Evolutionary conservation across 1,140 invertebrate genomes (phyloP).

Genomic region (Whitmania pigra): DNA sequence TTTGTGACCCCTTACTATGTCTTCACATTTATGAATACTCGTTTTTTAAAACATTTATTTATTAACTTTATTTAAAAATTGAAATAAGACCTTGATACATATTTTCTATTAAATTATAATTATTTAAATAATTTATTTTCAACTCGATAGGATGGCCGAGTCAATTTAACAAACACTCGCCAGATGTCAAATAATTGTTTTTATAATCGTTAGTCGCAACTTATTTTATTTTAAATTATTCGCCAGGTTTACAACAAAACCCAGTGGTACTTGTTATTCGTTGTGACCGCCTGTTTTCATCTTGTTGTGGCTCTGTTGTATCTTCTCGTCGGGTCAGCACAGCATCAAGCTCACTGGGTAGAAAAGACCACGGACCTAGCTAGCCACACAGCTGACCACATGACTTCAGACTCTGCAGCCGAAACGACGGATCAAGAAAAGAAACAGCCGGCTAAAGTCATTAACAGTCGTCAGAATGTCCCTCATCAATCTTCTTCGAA

Average conservation of each 20-base stretch:
- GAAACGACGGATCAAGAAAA: slow-evolving; percentile 7
- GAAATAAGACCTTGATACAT: too few relatives aligned
- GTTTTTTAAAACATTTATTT: too few relatives aligned
- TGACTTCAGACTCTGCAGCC: neutral
- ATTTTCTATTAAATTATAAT: neutral
- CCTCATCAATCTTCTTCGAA: neutral
- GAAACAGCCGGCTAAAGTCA: neutral
- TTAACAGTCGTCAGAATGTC: neutral
- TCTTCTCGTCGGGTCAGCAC: neutral
- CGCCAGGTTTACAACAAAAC: neutral
- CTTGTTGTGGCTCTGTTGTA: neutral
- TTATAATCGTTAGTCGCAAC: too few relatives aligned
- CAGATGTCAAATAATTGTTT: too few relatives aligned
- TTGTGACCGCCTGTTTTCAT: neutral
- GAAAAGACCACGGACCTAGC: neutral
- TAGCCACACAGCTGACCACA: neutral
- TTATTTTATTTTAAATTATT: neutral
- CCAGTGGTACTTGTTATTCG: neutral
- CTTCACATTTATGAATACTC: neutral
- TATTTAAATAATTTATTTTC: neutral
- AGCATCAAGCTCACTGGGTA: neutral
- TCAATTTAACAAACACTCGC: too few relatives aligned
- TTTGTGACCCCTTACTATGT: too few relatives aligned
- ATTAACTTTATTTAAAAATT: too few relatives aligned
- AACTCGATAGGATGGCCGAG: too few relatives aligned